A percentile compares a stretch with the other conserved stretches of the same genome.
Evolutionary conservation across 2,888 invertebrate genomes (phyloP).

Genomic region (Drosophila setosimentum): DNA sequence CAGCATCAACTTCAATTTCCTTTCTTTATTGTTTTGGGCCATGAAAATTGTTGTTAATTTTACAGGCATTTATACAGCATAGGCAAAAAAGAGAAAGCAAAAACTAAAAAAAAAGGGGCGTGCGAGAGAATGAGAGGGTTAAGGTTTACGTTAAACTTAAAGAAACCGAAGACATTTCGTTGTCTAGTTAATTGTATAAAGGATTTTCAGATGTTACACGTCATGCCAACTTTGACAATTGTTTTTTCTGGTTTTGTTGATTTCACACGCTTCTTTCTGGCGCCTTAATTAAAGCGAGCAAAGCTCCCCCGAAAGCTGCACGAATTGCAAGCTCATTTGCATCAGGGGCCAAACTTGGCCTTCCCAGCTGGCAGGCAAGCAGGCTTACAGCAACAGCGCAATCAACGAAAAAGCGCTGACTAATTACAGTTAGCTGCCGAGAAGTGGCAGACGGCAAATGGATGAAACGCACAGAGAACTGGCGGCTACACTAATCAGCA

Average conservation of each 20-base stretch:
- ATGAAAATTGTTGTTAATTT: constrained; percentile 28
- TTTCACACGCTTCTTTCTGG: constrained; percentile 6
- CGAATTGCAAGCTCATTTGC: constrained; percentile 52
- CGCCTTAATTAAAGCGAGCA: constrained; percentile 44
- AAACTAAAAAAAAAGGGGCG: background rate
- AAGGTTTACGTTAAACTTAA: constrained; percentile 6
- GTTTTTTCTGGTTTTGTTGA: constrained; percentile 4
- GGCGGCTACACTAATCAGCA: constrained; percentile 11
- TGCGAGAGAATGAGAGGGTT: constrained; percentile 2
- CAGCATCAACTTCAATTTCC: constrained; percentile 55
- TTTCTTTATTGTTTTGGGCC: constrained; percentile 39
- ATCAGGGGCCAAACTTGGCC: constrained; percentile 34
- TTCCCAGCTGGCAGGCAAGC: constrained; percentile 1
- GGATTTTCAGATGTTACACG: background rate
- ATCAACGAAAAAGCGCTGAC: constrained; percentile 63
- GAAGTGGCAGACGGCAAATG: background rate
- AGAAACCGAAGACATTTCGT: background rate
- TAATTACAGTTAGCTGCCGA: constrained; percentile 53
- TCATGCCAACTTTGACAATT: constrained; percentile 4
- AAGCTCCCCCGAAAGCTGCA: constrained; percentile 41
- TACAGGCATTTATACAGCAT: constrained; percentile 6
- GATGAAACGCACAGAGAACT: constrained; percentile 1
- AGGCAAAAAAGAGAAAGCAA: background rate
- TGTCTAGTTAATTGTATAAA: constrained; percentile 30
- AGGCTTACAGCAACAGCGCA: constrained; percentile 39